phyloP scores from a whole-genome alignment of 2,113 vertebrate genomes.

The Lagopus muta region DNA sequence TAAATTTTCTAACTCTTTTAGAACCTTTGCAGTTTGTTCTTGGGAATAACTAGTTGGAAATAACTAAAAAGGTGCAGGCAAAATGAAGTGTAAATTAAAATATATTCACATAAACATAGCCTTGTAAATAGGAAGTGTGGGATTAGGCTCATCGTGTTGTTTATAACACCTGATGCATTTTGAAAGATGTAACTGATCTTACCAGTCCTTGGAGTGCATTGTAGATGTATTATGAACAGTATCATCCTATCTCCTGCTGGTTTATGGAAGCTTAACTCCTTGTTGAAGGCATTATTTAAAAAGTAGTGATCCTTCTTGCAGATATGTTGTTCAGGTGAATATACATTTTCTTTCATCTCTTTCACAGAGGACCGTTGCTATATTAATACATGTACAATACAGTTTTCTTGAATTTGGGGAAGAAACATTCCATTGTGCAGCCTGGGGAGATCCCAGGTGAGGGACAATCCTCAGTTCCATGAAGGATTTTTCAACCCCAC shows the following conservation, averaged over 20 bases:
- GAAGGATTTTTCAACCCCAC: neutral
- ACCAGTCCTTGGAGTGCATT: neutral
- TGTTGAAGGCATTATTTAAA: neutral
- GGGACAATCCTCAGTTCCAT: neutral
- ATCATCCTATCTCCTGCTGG: neutral
- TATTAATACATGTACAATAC: accelerated
- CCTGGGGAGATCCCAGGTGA: neutral
- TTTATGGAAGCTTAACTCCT: neutral
- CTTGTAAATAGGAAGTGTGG: neutral
- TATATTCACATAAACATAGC: neutral
- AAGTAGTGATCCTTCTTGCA: neutral
- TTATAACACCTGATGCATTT: neutral
- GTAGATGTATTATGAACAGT: neutral
- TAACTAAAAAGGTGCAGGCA: neutral
- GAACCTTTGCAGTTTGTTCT: neutral
- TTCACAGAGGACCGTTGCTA: neutral
- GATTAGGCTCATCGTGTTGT: neutral
- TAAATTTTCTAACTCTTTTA: neutral
- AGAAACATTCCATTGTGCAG: neutral
- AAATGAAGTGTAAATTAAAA: neutral
- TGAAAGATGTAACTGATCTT: neutral
- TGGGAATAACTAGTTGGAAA: neutral
- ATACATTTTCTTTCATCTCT: neutral
- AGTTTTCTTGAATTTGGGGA: neutral
- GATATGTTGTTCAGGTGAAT: neutral